Percentiles rank a stretch among this genome's conserved stretches.
Evolutionary conservation across 92 coral and sea anemone genomes (phyloP).

Genomic region (Micromussa lordhowensis): DNA sequence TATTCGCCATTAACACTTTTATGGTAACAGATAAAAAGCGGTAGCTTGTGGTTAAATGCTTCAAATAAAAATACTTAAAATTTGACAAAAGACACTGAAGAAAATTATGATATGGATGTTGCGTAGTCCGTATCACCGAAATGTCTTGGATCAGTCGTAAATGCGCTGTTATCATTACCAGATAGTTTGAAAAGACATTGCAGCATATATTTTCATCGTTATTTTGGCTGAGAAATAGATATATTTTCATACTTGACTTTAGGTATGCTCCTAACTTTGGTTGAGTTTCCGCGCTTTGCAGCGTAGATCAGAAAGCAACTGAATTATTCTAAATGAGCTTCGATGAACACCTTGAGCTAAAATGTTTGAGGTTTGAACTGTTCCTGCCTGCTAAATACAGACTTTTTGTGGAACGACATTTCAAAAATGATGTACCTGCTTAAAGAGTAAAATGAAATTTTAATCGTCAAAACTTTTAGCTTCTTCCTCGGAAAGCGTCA

Average conservation of each 20-base stretch:
- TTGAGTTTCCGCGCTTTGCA: neutral
- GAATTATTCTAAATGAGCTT: neutral
- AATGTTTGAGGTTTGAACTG: neutral
- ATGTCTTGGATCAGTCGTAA: neutral
- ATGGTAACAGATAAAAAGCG: neutral
- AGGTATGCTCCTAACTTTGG: too few species aligned
- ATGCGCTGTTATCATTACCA: neutral
- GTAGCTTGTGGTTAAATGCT: neutral
- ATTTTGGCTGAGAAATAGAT: neutral
- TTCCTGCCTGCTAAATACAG: neutral
- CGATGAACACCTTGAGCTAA: neutral
- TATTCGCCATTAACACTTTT: slow-evolving; percentile 11
- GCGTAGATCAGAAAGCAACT: slow-evolving; percentile 8
- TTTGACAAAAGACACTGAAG: neutral
- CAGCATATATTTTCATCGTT: neutral
- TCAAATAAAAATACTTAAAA: neutral
- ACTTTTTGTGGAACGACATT: neutral
- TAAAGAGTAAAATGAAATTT: neutral
- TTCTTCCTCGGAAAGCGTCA: neutral
- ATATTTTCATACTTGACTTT: neutral
- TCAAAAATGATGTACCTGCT: neutral
- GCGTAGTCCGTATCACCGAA: neutral
- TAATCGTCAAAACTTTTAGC: neutral
- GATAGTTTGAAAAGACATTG: neutral
- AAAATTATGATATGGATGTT: neutral